Conservation (phyloP, 2,113 vertebrate species). For the Xenopus borealis region DNA sequence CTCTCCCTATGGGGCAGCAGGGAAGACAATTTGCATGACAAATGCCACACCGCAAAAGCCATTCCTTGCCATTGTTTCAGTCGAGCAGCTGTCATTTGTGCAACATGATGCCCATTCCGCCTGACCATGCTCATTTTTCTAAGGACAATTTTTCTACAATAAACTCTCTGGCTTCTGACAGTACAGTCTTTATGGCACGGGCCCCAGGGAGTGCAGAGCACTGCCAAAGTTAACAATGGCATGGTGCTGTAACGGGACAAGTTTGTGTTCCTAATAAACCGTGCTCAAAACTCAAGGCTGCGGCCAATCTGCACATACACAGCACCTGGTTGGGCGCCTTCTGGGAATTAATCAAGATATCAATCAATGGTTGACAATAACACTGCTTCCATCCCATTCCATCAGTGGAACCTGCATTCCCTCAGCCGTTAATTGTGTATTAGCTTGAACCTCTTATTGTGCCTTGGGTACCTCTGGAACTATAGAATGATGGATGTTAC, state of each 20-base stretch:
- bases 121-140: slow-evolving; percentile 85
- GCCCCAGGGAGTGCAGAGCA: slow-evolving; percentile 83
- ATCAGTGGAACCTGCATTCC: neutral
- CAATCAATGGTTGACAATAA: slow-evolving; percentile 72
- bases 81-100: slow-evolving; percentile 82
- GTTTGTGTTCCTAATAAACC: slow-evolving; percentile 77
- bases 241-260: slow-evolving; percentile 74
- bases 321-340: slow-evolving; percentile 74
- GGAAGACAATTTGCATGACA: slow-evolving; percentile 77
- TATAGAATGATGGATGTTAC: no score
- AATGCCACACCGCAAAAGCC: slow-evolving; percentile 72
- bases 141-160: slow-evolving; percentile 89
- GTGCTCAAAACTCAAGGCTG: slow-evolving; percentile 73
- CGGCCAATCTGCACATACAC: slow-evolving; percentile 70
- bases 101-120: slow-evolving; percentile 85
- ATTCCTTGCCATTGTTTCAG: slow-evolving; percentile 76
- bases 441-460: neutral
- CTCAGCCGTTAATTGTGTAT: slow-evolving; percentile 1
- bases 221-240: slow-evolving; percentile 93
- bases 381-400: neutral
- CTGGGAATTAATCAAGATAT: slow-evolving; percentile 83
- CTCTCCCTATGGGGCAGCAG: slow-evolving; percentile 53
- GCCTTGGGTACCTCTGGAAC: no score
- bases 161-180: slow-evolving; percentile 59
- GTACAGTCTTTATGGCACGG: slow-evolving; percentile 71